Evolutionary conservation across 1,140 invertebrate species (phyloP).

Genomic region (Brachionus calyciflorus): DNA sequence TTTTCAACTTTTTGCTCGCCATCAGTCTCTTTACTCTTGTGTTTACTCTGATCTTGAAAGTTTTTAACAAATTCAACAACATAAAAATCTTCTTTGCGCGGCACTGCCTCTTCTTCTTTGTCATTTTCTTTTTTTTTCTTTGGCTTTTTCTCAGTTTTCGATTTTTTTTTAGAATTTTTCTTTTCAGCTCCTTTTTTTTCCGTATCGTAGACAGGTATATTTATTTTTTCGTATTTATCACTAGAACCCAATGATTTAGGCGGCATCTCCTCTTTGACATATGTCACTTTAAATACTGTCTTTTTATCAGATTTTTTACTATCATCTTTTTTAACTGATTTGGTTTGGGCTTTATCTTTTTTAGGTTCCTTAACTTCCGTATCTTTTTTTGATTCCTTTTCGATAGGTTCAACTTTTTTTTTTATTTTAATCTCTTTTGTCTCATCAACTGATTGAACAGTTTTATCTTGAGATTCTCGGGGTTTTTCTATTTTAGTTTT

Average conservation of each 20-base stretch:
- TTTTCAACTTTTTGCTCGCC: neutral
- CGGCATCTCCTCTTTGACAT: conserved; percentile 4
- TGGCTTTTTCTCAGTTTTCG: neutral
- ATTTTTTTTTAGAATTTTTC: neutral
- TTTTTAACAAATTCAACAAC: conserved; percentile 33
- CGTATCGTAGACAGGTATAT: neutral
- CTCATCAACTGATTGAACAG: no score
- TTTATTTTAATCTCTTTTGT: no score
- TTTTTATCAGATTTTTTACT: neutral
- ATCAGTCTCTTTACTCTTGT: neutral
- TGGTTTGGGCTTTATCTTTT: neutral
- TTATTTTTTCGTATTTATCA: neutral
- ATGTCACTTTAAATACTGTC: conserved; percentile 11
- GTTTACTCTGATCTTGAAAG: neutral
- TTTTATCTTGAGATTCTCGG: no score
- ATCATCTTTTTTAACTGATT: neutral
- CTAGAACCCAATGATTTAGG: neutral
- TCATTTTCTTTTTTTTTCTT: neutral
- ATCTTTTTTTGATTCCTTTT: neutral
- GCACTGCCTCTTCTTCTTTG: neutral
- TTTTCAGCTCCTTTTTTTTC: neutral
- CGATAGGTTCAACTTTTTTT: no score
- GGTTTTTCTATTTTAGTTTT: no score
- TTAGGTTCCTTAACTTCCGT: neutral
- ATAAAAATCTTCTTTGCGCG: neutral